A percentile compares a stretch with the other conserved stretches of the same genome.
These are phyloP conservation scores for Aplocera efformata DNA, from an alignment of 2,888 invertebrate genomes.

Conservation along the genomic window DNA sequence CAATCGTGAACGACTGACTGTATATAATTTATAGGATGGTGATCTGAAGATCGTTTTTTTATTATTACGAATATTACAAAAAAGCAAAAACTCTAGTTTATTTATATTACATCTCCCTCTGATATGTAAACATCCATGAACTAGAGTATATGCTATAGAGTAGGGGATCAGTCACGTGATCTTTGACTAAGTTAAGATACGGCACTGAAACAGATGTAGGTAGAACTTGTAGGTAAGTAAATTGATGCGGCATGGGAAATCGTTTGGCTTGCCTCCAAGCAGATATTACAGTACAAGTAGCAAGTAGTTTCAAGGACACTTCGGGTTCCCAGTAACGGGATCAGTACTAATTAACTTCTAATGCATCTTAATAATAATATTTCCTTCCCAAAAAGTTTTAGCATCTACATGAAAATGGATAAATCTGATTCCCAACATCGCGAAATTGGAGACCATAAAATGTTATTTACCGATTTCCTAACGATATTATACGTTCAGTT, in stretches of 20 bases:
- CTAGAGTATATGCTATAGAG: background rate
- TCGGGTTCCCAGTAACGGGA: conserved; percentile 31
- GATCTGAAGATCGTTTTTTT: too few relatives aligned
- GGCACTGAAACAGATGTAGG: conserved; percentile 35
- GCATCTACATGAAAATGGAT: too few relatives aligned
- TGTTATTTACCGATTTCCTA: conserved; percentile 30
- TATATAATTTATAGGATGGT: too few relatives aligned
- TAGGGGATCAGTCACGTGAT: too few relatives aligned
- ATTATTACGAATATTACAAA: too few relatives aligned
- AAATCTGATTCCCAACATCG: too few relatives aligned
- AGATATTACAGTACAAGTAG: conserved; percentile 46
- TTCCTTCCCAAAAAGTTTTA: too few relatives aligned
- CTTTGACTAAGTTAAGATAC: background rate
- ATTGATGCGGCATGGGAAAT: conserved; percentile 55
- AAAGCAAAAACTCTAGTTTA: too few relatives aligned
- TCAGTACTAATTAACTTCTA: conserved; percentile 39
- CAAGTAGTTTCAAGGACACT: conserved; percentile 60
- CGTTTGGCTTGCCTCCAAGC: conserved; percentile 58
- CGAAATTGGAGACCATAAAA: too few relatives aligned
- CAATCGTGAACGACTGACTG: background rate
- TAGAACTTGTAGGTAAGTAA: conserved; percentile 41
- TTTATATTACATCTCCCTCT: too few relatives aligned
- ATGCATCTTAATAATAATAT: too few relatives aligned
- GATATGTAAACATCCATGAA: too few relatives aligned
- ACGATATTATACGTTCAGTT: conserved; percentile 23